phyloP scores from a whole-genome alignment of 2,113 vertebrate genomes.

The Xenus cinereus region DNA sequence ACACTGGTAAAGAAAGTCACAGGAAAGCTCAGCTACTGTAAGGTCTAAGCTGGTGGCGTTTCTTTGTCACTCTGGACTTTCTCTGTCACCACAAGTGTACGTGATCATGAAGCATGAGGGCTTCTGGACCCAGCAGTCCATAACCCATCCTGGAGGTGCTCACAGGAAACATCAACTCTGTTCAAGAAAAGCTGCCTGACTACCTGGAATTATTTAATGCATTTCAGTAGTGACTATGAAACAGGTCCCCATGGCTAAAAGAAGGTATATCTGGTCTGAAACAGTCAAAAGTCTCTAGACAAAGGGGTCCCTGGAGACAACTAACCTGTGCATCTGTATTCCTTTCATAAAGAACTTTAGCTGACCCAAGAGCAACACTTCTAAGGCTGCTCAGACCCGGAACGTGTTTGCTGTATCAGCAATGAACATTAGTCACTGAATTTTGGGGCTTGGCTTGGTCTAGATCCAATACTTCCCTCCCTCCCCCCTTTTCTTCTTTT shows the following conservation, averaged over 20 bases:
- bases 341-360: slow-evolving; percentile 52
- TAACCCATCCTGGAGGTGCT: background rate
- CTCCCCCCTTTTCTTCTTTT: slow-evolving; percentile 56
- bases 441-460: slow-evolving; percentile 23
- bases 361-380: slow-evolving; percentile 30
- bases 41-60: background rate
- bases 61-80: background rate
- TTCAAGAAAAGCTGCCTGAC: background rate
- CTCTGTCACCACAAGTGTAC: background rate
- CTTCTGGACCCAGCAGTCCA: background rate
- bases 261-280: background rate
- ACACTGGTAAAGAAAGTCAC: background rate
- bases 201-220: background rate
- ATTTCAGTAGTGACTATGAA: background rate
- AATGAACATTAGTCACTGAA: slow-evolving; percentile 36
- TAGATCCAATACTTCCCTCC: slow-evolving; percentile 52
- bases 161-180: background rate
- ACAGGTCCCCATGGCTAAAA: background rate
- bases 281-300: background rate
- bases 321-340: background rate
- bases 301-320: background rate
- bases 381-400: slow-evolving; percentile 55
- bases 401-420: slow-evolving; percentile 60
- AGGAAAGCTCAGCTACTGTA: background rate
- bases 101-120: background rate